These are phyloP conservation scores for Vicugna pacos DNA, from an alignment of 2,113 vertebrate species.

Conservation along the genomic window DNA sequence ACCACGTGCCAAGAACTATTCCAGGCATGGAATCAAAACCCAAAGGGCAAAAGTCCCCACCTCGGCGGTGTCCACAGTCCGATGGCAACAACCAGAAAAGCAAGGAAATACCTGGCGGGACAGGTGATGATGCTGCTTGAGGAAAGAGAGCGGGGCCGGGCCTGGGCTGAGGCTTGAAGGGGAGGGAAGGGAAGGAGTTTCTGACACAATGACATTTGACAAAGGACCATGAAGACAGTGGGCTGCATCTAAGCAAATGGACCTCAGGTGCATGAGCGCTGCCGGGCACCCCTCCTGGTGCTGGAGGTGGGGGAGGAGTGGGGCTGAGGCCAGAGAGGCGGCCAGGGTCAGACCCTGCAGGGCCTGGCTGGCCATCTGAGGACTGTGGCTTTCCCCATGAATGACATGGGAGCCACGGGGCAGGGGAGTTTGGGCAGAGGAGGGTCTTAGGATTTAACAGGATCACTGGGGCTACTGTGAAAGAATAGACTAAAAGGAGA, in stretches of 20 bases:
- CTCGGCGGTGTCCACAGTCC: rapidly evolving
- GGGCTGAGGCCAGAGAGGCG: not conserved
- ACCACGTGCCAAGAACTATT: not conserved
- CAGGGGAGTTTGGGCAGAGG: not conserved
- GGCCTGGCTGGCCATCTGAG: not conserved
- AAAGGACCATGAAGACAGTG: not conserved
- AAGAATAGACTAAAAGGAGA: not conserved
- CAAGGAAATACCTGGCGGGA: rapidly evolving
- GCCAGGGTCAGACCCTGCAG: not conserved
- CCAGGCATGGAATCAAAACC: not conserved
- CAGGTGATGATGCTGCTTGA: rapidly evolving
- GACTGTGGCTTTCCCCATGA: rapidly evolving
- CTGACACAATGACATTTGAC: not conserved
- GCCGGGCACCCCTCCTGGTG: not conserved
- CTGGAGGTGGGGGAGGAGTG: not conserved
- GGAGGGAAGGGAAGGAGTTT: not conserved
- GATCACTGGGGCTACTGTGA: not conserved
- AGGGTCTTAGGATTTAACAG: not conserved
- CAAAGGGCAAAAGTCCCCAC: not conserved
- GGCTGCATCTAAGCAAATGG: not conserved
- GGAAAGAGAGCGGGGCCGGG: not conserved
- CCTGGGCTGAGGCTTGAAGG: not conserved
- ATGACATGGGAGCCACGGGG: rapidly evolving
- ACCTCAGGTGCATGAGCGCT: too few relatives aligned
- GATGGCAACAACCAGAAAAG: rapidly evolving